Evolutionary conservation across 2,888 invertebrate species (phyloP).

Genomic region (Pterostichus niger): DNA sequence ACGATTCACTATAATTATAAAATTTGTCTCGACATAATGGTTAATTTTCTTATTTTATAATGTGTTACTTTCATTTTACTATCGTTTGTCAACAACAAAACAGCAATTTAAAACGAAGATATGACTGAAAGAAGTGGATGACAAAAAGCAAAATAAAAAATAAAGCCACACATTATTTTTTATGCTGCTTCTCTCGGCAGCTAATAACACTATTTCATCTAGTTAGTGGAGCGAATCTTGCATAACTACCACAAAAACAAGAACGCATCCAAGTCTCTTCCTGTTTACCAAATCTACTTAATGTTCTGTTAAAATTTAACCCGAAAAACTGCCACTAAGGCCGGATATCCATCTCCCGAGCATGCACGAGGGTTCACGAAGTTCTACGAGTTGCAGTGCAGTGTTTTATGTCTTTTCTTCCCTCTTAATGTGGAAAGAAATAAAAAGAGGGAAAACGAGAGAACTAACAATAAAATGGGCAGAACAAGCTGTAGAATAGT

Average conservation of each 20-base stretch:
- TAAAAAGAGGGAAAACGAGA: constrained; percentile 31
- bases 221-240: constrained; percentile 45
- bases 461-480: constrained; percentile 39
- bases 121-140: too few relatives aligned
- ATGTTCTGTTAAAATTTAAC: constrained; percentile 57
- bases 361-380: background rate
- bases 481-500: constrained; percentile 47
- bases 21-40: too few relatives aligned
- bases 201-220: constrained; percentile 52
- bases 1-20: too few relatives aligned
- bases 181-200: constrained; percentile 11
- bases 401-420: constrained; percentile 33
- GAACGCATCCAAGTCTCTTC: constrained; percentile 8
- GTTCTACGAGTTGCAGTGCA: constrained; percentile 5
- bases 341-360: background rate
- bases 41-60: too few relatives aligned
- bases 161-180: constrained; percentile 29
- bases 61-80: too few relatives aligned
- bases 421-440: constrained; percentile 33
- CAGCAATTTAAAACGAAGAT: too few relatives aligned
- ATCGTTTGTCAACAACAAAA: too few relatives aligned
- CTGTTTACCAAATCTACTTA: constrained; percentile 58
- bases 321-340: background rate
- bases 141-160: background rate
- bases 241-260: constrained; percentile 49